These are phyloP conservation scores for Zeus faber DNA, from an alignment of 2,113 vertebrate species.

Conservation along the genomic window DNA sequence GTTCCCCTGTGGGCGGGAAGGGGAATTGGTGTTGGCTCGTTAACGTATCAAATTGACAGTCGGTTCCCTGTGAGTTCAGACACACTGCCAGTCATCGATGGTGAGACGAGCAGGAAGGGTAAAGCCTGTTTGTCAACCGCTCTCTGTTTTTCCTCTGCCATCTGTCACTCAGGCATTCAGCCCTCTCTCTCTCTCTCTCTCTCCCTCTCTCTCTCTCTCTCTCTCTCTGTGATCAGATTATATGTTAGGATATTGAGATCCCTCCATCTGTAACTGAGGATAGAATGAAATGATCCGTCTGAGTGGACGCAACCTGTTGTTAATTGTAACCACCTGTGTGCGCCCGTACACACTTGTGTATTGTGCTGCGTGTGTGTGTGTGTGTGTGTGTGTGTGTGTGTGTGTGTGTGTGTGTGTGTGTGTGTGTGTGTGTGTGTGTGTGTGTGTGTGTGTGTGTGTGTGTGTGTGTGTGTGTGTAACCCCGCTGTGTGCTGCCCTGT, in stretches of 20 bases:
- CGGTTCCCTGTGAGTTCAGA: conserved; percentile 10
- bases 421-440: conserved; percentile 7
- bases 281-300: no score
- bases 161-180: conserved; percentile 9
- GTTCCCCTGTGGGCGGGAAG: conserved; percentile 19
- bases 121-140: conserved; percentile 3
- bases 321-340: no score
- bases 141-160: conserved; percentile 1
- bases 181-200: not conserved
- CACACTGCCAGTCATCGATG: not conserved
- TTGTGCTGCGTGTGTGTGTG: not conserved
- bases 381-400: not conserved
- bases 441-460: conserved; percentile 9
- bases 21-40: conserved; percentile 10
- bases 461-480: conserved; percentile 12
- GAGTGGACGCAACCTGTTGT: no score
- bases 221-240: conserved; percentile 1
- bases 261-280: no score
- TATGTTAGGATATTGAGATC: no score
- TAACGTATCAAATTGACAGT: conserved; percentile 32
- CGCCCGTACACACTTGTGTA: no score
- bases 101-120: conserved; percentile 1
- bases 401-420: conserved; percentile 2
- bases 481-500: conserved; percentile 19
- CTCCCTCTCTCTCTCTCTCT: not conserved